Conservation (phyloP, 2,888 invertebrate genomes). For the Mythimna albipuncta region DNA sequence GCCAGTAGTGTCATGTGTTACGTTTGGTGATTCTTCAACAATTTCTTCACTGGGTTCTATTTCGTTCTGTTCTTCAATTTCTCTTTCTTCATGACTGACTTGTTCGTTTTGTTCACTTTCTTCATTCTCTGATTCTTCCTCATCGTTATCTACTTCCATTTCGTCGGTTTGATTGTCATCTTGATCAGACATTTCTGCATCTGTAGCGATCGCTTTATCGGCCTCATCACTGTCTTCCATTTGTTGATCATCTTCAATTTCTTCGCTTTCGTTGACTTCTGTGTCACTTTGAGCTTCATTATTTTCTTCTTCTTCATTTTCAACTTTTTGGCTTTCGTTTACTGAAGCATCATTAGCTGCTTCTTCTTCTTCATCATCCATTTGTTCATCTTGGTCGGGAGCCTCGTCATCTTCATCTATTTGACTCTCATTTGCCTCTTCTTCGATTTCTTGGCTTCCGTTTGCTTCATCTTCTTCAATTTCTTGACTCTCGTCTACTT, state of each 20-base stretch:
- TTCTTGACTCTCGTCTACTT: slow-evolving; percentile 20
- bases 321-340: slow-evolving; percentile 34
- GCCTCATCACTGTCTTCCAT: slow-evolving; percentile 49
- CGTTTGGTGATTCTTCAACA: slow-evolving; percentile 64
- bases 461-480: slow-evolving; percentile 8
- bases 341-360: slow-evolving; percentile 39
- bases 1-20: slow-evolving; percentile 74
- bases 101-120: slow-evolving; percentile 23
- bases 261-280: slow-evolving; percentile 37
- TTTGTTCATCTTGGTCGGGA: slow-evolving; percentile 36
- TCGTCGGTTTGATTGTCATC: slow-evolving; percentile 49
- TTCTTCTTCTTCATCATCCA: slow-evolving; percentile 22
- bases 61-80: slow-evolving; percentile 32
- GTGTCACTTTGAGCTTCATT: slow-evolving; percentile 31
- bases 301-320: slow-evolving; percentile 25
- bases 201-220: slow-evolving; percentile 45
- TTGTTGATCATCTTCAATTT: slow-evolving; percentile 54
- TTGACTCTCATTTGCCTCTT: slow-evolving; percentile 26
- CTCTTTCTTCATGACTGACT: slow-evolving; percentile 19
- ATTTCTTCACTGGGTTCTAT: slow-evolving; percentile 52
- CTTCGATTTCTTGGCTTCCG: slow-evolving; percentile 39
- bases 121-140: slow-evolving; percentile 32
- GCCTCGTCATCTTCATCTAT: not conserved
- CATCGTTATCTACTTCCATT: slow-evolving; percentile 53
- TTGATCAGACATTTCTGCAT: slow-evolving; percentile 52